Conservation (phyloP, 2,797 vertebrate species). For the Sorex maritimensis region DNA sequence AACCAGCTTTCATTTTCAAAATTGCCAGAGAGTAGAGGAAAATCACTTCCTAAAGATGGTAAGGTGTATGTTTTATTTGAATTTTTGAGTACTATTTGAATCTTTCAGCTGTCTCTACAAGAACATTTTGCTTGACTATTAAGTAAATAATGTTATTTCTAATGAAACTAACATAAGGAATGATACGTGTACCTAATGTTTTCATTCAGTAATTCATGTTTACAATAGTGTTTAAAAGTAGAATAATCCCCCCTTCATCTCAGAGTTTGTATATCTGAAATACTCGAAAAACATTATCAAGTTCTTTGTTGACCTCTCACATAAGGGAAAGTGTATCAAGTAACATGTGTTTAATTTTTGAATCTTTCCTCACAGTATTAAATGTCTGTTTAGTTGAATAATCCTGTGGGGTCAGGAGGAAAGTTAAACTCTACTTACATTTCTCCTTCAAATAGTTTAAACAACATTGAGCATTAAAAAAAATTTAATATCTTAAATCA, state of each 20-base stretch:
- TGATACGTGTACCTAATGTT: neutral
- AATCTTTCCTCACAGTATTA: neutral
- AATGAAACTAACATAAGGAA: constrained; percentile 46
- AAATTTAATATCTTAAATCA: constrained; percentile 2
- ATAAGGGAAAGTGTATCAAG: neutral
- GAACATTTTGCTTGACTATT: neutral
- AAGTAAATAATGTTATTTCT: neutral
- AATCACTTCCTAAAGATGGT: neutral
- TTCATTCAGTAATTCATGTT: constrained; percentile 29
- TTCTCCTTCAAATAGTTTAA: constrained; percentile 35
- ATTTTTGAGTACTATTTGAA: too few relatives aligned
- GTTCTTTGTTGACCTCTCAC: neutral
- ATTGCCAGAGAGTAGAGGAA: neutral
- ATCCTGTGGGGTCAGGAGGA: neutral
- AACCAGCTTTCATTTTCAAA: neutral
- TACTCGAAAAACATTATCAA: neutral
- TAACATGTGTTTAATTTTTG: neutral
- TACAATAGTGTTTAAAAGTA: neutral
- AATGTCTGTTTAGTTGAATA: neutral
- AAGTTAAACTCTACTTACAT: neutral
- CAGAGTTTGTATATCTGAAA: neutral
- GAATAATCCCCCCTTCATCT: constrained; percentile 20
- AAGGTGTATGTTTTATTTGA: neutral
- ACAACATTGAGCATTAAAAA: constrained; percentile 20
- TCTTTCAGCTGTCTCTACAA: neutral